A percentile compares a stretch with the other conserved stretches of the same genome.
Conservation (phyloP, 2,888 invertebrate species). For the Amblyjoppa fuscipennis region DNA sequence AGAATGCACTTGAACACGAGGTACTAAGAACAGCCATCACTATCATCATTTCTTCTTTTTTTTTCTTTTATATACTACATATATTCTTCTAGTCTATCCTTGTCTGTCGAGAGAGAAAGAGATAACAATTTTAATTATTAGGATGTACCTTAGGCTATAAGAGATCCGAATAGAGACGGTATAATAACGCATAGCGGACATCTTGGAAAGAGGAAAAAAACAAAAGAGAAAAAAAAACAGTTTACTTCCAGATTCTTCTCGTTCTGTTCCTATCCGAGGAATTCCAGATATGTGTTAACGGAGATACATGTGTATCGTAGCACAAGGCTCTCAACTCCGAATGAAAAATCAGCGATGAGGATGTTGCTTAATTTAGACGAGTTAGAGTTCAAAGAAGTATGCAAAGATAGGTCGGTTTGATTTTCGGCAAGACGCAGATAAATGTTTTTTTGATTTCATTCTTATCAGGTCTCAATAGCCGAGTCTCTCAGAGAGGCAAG, state of each 20-base stretch:
- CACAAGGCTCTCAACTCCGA: conserved; percentile 3
- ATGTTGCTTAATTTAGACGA: not conserved
- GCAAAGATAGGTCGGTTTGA: not conserved
- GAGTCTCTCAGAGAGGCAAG: not conserved
- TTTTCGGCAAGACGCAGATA: not conserved
- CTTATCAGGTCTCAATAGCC: not conserved
- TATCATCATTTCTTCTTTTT: conserved; percentile 80
- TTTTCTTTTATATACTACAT: conserved; percentile 67
- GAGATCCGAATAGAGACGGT: not conserved
- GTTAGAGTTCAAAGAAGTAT: not conserved
- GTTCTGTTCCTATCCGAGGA: conserved; percentile 7
- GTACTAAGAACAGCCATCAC: conserved; percentile 83
- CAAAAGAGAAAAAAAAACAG: not conserved
- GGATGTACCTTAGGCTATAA: conserved; percentile 18
- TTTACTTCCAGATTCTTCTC: conserved; percentile 45
- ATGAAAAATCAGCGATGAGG: not conserved
- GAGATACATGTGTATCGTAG: conserved; percentile 16
- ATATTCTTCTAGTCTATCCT: conserved; percentile 47
- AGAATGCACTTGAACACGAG: conserved; percentile 84
- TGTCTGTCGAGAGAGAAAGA: conserved; percentile 49
- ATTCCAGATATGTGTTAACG: conserved; percentile 14
- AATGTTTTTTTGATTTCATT: not conserved
- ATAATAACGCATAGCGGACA: not conserved
- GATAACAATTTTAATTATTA: conserved; percentile 39
- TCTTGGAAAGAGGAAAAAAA: not conserved